phyloP scores from a whole-genome alignment of 2,888 invertebrate genomes.

The Pantelozetes paolii region DNA sequence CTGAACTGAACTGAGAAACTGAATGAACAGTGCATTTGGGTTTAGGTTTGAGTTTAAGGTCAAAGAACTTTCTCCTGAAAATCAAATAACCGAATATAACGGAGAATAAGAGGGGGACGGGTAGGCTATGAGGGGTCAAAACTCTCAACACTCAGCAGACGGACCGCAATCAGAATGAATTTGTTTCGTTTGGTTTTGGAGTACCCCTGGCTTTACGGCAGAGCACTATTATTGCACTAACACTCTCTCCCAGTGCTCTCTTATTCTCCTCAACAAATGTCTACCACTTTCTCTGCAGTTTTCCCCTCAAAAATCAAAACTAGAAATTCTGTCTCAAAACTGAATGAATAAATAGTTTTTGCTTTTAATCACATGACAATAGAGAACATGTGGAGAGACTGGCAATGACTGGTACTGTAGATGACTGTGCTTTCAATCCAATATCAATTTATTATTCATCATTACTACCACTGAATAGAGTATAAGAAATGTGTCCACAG shows the following conservation, averaged over 20 bases:
- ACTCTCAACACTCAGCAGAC: constrained; percentile 36
- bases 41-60: constrained; percentile 21
- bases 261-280: constrained; percentile 1
- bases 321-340: constrained; percentile 28
- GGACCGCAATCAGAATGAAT: constrained; percentile 36
- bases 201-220: constrained; percentile 2
- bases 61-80: constrained; percentile 37
- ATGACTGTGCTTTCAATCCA: constrained; percentile 11
- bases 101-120: constrained; percentile 2
- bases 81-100: constrained; percentile 36
- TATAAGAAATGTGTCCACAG: background rate
- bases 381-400: constrained; percentile 31
- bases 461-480: background rate
- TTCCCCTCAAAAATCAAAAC: constrained; percentile 27
- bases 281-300: constrained; percentile 33
- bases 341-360: constrained; percentile 34
- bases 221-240: background rate
- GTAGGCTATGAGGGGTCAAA: background rate
- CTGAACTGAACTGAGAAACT: constrained; percentile 25
- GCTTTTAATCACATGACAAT: constrained; percentile 27
- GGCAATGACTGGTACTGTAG: constrained; percentile 17
- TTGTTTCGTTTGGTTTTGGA: constrained; percentile 18
- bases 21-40: background rate
- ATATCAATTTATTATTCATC: constrained; percentile 38
- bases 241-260: background rate